Base-by-base conservation (phyloP, 2,888 invertebrate species). In the Siphonodentalium dalli region DNA sequence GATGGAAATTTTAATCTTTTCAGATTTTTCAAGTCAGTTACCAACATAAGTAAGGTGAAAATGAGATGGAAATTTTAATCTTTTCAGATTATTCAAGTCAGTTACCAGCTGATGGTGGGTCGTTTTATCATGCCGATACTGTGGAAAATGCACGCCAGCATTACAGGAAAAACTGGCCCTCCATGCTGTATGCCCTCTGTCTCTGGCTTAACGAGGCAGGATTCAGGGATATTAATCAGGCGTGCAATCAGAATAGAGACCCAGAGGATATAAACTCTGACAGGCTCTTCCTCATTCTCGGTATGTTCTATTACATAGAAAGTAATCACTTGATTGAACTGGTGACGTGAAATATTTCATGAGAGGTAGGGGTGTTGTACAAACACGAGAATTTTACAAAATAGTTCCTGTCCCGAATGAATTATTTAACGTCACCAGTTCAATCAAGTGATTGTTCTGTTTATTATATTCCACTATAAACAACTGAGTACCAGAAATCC, bases 71-170 rank as follows among this genome's bases (percentile, higher is more conserved):
- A n/a, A n/a, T n/a, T n/a, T n/a, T n/a, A n/a, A n/a, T 24, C 26
- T 18, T 69, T 49, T n/a, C 60, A 87, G 96, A 98, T 82, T 97
- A 94, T 83, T 89, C 91, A 2, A 93, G 92, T 57, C 97, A 98
- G 80, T 85, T 99, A 52, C 82, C 82, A 20, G 54, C 75, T 31
- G 81, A 82, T 43, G 98, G 97, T 44, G 98, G 98, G 4, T 93
- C 98, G 15, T 99, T 99, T 84, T 99, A 97, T 83, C 94, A 94
- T 0, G 92, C 92, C 26, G 97, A 98, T 76, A 95, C 96, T 0
- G 92, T 93, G 72, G 96, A 97, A 38, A 90, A 90, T 9, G 93
- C 96, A 1, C 88, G 95, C 42, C 89, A 89, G 15, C 94, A 97
- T 81, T 99, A 99, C 83, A 87, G 88, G 20, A 87, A 89, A 67